These are phyloP conservation scores for Lochmaea crataegi DNA, from an alignment of 2,888 invertebrate species.

Conservation along the genomic window DNA sequence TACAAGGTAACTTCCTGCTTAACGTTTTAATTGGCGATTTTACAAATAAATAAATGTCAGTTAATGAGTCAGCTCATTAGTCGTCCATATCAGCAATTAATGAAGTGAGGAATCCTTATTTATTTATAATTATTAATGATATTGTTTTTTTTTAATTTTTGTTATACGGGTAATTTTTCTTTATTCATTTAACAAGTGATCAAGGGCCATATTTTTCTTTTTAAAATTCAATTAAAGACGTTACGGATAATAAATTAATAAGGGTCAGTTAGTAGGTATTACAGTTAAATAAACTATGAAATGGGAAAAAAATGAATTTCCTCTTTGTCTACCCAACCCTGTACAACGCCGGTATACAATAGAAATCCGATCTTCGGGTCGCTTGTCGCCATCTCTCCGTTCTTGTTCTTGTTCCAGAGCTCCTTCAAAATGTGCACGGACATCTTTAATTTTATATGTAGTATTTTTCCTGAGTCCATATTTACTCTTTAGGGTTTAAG, in stretches of 20 bases:
- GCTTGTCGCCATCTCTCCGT: too few relatives aligned
- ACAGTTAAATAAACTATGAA: too few relatives aligned
- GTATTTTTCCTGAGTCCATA: too few relatives aligned
- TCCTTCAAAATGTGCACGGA: too few relatives aligned
- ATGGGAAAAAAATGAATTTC: too few relatives aligned
- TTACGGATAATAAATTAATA: constrained; percentile 21
- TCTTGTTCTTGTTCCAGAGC: too few relatives aligned
- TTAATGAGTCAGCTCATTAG: constrained; percentile 49
- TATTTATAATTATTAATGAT: constrained; percentile 44
- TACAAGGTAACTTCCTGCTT: constrained; percentile 49
- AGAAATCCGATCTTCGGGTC: too few relatives aligned
- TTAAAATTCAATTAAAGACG: constrained; percentile 25
- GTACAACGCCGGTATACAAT: too few relatives aligned
- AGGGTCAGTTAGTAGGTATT: constrained; percentile 18
- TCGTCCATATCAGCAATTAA: constrained; percentile 43
- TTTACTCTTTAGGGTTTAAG: too few relatives aligned
- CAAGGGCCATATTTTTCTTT: constrained; percentile 4
- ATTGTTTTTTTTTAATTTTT: constrained; percentile 35
- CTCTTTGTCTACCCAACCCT: too few relatives aligned
- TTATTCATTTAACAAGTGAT: constrained; percentile 24
- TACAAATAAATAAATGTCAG: constrained; percentile 52
- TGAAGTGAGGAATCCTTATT: constrained; percentile 47
- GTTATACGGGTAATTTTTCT: constrained; percentile 42
- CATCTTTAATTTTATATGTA: too few relatives aligned
- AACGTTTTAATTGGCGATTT: constrained; percentile 53